Percentiles rank a stretch among this genome's conserved stretches.
Evolutionary conservation across 2,797 vertebrate genomes (phyloP).

Genomic region (Otolemur crassicaudatus): DNA sequence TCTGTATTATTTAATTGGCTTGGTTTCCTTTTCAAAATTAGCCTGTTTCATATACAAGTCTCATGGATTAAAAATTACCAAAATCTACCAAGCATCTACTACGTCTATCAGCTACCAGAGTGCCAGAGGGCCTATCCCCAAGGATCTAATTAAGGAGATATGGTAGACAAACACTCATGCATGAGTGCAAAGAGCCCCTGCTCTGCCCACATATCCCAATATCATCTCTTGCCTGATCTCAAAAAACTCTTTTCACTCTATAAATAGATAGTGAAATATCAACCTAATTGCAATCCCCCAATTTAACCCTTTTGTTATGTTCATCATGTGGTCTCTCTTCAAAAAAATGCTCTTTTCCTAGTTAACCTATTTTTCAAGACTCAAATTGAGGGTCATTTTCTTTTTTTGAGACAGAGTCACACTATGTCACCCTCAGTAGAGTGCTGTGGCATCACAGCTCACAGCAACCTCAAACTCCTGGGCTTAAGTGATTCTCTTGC

Average conservation of each 20-base stretch:
- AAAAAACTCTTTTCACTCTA: neutral
- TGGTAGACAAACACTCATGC: neutral
- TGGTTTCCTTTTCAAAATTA: neutral
- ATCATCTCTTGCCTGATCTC: neutral
- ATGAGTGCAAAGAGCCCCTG: neutral
- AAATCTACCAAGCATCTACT: neutral
- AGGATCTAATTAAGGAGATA: neutral
- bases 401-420: neutral
- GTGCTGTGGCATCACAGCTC: too few species aligned
- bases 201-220: neutral
- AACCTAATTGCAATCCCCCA: neutral
- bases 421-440: too few species aligned
- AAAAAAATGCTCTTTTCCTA: neutral
- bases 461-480: too few species aligned
- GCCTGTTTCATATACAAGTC: neutral
- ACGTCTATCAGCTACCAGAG: neutral
- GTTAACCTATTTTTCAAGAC: neutral
- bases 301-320: neutral
- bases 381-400: neutral
- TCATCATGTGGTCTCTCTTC: neutral
- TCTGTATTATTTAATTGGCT: neutral
- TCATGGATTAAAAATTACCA: neutral
- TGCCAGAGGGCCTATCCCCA: neutral
- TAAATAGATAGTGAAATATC: too few species aligned
- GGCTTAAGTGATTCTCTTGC: too few species aligned